Evolutionary conservation across 2,113 vertebrate genomes (phyloP).

Genomic region (Mugil cephalus): DNA sequence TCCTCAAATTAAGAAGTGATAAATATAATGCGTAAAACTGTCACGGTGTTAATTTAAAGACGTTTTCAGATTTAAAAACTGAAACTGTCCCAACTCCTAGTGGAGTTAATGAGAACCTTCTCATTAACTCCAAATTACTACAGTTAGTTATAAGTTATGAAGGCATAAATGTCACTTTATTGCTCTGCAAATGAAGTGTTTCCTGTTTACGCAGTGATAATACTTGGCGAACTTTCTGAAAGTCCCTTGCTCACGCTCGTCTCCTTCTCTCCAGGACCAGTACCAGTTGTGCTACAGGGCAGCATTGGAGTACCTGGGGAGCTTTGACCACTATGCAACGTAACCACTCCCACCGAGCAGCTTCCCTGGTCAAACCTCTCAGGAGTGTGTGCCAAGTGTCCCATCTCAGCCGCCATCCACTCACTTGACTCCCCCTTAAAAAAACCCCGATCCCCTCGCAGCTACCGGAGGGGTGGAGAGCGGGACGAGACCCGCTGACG

Average conservation of each 20-base stretch:
- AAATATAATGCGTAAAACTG: background rate
- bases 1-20: constrained; percentile 15
- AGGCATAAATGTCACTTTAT: background rate
- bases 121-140: background rate
- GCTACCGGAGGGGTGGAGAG: constrained; percentile 78
- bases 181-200: too few species aligned
- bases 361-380: constrained; percentile 77
- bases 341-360: constrained; percentile 85
- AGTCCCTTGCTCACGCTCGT: background rate
- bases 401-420: constrained; percentile 90
- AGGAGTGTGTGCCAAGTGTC: constrained; percentile 85
- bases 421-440: constrained; percentile 86
- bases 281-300: constrained; percentile 99
- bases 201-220: too few species aligned
- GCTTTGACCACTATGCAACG: constrained; percentile 99
- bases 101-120: background rate
- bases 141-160: background rate
- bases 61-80: background rate
- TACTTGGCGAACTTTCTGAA: too few species aligned
- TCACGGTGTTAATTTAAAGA: constrained; percentile 1
- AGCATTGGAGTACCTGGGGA: constrained; percentile 97
- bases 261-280: constrained; percentile 89
- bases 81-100: background rate
- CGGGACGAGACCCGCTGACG: constrained; percentile 71
- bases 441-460: constrained; percentile 67